phyloP scores from a whole-genome alignment of 2,888 invertebrate species.

The Plagodis pulveraria region DNA sequence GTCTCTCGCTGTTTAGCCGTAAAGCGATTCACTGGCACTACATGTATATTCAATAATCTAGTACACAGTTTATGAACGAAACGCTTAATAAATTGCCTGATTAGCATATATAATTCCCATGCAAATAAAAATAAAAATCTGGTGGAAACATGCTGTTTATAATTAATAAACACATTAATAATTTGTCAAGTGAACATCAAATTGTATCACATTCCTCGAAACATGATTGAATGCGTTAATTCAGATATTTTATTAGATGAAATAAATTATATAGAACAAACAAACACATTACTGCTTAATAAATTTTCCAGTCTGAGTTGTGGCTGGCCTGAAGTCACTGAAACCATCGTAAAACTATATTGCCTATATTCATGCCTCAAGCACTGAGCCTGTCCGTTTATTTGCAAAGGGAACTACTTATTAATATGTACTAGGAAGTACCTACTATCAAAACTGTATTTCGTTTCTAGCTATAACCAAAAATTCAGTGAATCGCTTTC shows the following conservation, averaged over 20 bases:
- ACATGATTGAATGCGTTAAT: too few relatives aligned
- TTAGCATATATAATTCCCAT: too few relatives aligned
- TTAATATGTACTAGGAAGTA: constrained; percentile 2
- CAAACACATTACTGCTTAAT: not conserved
- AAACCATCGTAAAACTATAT: constrained; percentile 12
- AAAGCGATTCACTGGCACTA: constrained; percentile 27
- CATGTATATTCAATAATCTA: not conserved
- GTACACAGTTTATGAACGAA: not conserved
- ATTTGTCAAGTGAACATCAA: too few relatives aligned
- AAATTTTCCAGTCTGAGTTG: not conserved
- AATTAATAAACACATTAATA: too few relatives aligned
- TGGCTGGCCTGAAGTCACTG: constrained; percentile 10
- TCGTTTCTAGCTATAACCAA: constrained; percentile 2
- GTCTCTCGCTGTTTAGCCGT: constrained; percentile 7
- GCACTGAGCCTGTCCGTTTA: constrained; percentile 1
- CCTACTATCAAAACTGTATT: constrained; percentile 9
- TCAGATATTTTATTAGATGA: not conserved
- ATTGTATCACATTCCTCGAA: too few relatives aligned
- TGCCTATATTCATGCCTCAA: constrained; percentile 8
- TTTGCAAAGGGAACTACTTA: constrained; percentile 20
- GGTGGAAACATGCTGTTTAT: too few relatives aligned
- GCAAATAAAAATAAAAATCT: too few relatives aligned
- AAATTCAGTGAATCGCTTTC: constrained; percentile 25
- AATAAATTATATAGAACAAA: not conserved
- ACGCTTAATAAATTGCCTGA: too few relatives aligned